phyloP scores from a whole-genome alignment of 2,888 invertebrate genomes.

The Drosophila emarginata region DNA sequence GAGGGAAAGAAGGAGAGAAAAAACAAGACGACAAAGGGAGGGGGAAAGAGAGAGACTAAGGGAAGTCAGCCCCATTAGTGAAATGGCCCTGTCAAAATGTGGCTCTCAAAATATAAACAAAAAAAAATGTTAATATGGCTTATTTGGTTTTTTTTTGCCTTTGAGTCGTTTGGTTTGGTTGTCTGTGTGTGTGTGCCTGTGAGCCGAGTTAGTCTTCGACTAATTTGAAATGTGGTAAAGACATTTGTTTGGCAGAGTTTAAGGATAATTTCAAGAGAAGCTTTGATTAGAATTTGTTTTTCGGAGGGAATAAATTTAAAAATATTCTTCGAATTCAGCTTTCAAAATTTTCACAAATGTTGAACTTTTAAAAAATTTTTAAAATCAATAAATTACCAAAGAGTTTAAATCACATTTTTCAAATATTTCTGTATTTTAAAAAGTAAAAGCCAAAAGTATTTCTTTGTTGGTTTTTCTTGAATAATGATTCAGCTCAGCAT shows the following conservation, averaged over 20 bases:
- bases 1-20: constrained; percentile 9
- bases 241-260: constrained; percentile 35
- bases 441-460: too few species aligned
- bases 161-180: neutral
- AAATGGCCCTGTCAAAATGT: constrained; percentile 53
- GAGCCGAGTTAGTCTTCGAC: constrained; percentile 22
- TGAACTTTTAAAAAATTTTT: neutral
- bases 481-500: too few species aligned
- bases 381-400: too few species aligned
- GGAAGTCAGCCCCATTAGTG: constrained; percentile 53
- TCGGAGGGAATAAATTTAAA: neutral
- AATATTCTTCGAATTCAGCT: constrained; percentile 9
- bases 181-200: neutral
- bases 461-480: too few species aligned
- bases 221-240: constrained; percentile 37
- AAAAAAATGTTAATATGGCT: constrained; percentile 44
- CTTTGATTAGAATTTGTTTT: constrained; percentile 17
- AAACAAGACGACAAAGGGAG: neutral
- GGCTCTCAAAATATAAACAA: constrained; percentile 20
- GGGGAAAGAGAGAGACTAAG: neutral
- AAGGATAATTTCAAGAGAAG: constrained; percentile 28
- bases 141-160: constrained; percentile 34
- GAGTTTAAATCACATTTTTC: too few species aligned
- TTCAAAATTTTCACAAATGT: neutral
- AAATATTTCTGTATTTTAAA: too few species aligned